phyloP scores from a whole-genome alignment of 53 echinoderm and acorn worm species.

The Antedon mediterranea region DNA sequence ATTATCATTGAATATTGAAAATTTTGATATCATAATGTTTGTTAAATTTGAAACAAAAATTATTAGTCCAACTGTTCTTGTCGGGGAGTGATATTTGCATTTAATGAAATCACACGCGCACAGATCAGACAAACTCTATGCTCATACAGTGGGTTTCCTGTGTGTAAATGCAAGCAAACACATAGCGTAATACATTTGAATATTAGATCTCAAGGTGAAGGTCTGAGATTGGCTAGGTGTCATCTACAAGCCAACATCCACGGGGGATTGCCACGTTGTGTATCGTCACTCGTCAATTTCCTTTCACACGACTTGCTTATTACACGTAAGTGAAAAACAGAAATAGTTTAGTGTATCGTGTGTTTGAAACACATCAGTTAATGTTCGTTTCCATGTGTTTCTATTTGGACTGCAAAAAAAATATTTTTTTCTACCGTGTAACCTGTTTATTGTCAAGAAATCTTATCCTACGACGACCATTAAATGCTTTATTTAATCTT shows the following conservation, averaged over 20 bases:
- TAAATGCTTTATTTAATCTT: no score
- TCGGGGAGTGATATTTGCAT: background rate
- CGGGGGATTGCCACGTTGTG: background rate
- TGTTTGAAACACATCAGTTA: background rate
- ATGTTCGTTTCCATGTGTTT: no score
- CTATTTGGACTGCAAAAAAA: no score
- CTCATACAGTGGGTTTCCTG: background rate
- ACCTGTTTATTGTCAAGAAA: no score
- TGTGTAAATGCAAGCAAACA: background rate
- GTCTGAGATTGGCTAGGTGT: background rate
- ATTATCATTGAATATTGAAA: no score
- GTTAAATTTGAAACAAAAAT: background rate
- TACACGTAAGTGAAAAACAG: background rate
- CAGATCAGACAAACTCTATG: background rate
- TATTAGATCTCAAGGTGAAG: background rate
- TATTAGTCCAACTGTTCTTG: background rate
- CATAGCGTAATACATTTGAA: background rate
- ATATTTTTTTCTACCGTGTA: no score
- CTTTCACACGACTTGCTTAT: background rate
- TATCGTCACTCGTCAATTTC: background rate
- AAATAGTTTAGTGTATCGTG: background rate
- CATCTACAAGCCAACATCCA: background rate
- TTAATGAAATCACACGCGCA: background rate
- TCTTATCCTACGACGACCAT: no score
- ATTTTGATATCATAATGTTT: background rate